Conservation (phyloP, 1,140 invertebrate genomes). For the Tetraneura akinire region DNA sequence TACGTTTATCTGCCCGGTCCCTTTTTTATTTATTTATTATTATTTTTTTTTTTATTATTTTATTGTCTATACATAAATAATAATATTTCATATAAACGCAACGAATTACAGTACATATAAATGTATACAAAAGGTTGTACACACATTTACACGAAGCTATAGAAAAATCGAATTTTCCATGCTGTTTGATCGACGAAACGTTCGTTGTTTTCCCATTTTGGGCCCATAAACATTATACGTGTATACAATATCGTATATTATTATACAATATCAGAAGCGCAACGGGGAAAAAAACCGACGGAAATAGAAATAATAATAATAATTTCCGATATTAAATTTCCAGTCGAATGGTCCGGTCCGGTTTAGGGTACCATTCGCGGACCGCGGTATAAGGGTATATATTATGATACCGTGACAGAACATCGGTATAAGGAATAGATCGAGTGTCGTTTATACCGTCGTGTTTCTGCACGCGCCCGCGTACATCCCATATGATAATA, state of each 20-base stretch:
- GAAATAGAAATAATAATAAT: conserved; percentile 20
- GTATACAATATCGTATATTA: too few relatives aligned
- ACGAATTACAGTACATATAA: neutral
- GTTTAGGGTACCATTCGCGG: too few relatives aligned
- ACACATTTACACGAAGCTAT: neutral
- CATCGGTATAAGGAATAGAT: neutral
- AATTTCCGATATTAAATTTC: conserved; percentile 50
- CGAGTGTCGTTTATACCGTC: neutral
- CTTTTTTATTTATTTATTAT: neutral
- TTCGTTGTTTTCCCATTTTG: conserved; percentile 45
- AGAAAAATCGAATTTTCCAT: conserved; percentile 48
- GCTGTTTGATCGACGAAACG: conserved; percentile 50
- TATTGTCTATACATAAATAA: neutral
- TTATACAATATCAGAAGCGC: too few relatives aligned
- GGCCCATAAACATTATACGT: conserved; percentile 1
- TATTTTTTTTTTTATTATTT: too few relatives aligned
- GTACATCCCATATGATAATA: too few relatives aligned
- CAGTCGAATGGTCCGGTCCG: conserved; percentile 38
- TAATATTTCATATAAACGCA: conserved; percentile 1
- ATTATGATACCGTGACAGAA: neutral
- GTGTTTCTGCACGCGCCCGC: neutral
- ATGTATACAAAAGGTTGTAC: conserved; percentile 16
- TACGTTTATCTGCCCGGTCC: neutral
- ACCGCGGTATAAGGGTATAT: too few relatives aligned
- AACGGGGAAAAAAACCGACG: neutral